These are phyloP conservation scores for Phyllotreta striolata DNA, from an alignment of 2,888 invertebrate species.

Conservation along the genomic window DNA sequence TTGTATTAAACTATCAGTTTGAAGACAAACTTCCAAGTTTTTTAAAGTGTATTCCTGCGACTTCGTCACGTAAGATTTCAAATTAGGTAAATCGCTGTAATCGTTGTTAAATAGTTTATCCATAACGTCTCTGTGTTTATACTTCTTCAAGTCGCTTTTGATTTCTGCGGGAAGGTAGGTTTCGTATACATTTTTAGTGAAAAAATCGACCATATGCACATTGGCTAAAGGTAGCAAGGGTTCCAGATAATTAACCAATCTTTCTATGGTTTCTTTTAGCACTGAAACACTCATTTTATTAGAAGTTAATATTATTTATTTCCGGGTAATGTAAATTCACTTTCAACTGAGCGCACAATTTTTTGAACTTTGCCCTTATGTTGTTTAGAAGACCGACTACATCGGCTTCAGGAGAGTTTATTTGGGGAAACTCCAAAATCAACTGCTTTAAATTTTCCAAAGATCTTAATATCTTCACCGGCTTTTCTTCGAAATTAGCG, in stretches of 20 bases:
- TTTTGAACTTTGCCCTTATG: conserved; percentile 75
- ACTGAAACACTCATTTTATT: conserved; percentile 50
- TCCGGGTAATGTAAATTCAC: conserved; percentile 66
- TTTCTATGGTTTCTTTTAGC: conserved; percentile 62
- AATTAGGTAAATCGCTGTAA: conserved; percentile 43
- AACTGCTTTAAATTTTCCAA: conserved; percentile 67
- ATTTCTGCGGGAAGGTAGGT: conserved; percentile 67
- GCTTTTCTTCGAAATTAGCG: conserved; percentile 51
- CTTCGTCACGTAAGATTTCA: conserved; percentile 51
- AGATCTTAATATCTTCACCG: conserved; percentile 66
- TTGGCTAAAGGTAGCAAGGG: conserved; percentile 72
- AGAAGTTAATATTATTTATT: conserved; percentile 61
- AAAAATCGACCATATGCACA: conserved; percentile 80
- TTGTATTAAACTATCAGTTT: conserved; percentile 58
- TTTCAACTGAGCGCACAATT: conserved; percentile 73
- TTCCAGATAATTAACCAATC: conserved; percentile 65
- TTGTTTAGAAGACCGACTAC: conserved; percentile 68
- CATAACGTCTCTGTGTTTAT: conserved; percentile 61
- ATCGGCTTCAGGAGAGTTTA: conserved; percentile 67
- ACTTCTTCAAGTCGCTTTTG: conserved; percentile 62
- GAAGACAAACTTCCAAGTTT: conserved; percentile 60
- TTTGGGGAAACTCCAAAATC: conserved; percentile 55
- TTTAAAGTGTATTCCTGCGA: conserved; percentile 53
- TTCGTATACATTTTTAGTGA: conserved; percentile 69
- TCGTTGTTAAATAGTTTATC: conserved; percentile 63